A percentile compares a stretch with the other conserved stretches of the same genome.
Conservation (phyloP, 92 coral and sea anemone species). For the Epizoanthus rinbou region DNA sequence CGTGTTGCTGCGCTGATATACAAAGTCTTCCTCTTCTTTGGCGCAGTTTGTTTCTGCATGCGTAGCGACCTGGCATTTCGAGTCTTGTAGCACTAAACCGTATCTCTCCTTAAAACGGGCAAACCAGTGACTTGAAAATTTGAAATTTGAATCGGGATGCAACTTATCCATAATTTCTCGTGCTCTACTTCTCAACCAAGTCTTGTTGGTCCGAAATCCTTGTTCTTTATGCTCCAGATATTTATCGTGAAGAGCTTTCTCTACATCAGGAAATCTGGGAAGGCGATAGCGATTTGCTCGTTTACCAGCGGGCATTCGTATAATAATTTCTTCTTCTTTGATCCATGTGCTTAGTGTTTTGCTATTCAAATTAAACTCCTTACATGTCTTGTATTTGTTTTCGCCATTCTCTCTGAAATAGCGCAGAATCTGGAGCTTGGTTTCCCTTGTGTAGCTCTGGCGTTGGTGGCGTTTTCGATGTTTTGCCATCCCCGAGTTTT, state of each 20-base stretch:
- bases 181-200: conserved; percentile 44
- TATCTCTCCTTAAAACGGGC: conserved; percentile 39
- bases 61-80: background rate
- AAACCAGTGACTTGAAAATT: conserved; percentile 44
- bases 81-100: conserved; percentile 16
- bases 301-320: conserved; percentile 30
- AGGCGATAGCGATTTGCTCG: conserved; percentile 38
- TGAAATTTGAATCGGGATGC: conserved; percentile 35
- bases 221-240: conserved; percentile 27
- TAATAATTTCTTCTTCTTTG: conserved; percentile 38
- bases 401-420: conserved; percentile 40
- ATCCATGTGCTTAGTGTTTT: conserved; percentile 43
- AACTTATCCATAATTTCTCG: conserved; percentile 35
- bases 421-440: conserved; percentile 25
- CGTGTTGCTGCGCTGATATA: background rate
- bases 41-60: background rate
- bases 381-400: conserved; percentile 45
- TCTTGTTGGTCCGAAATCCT: background rate
- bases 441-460: conserved; percentile 38
- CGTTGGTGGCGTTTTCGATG: conserved; percentile 39
- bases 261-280: conserved; percentile 39
- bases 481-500: background rate
- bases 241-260: conserved; percentile 1
- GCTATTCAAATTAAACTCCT: conserved; percentile 38
- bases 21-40: background rate